Evolutionary conservation across 2,113 vertebrate species (phyloP), one percentile per base, ranked within the genome.

Genomic region (Ictalurus furcatus): DNA sequence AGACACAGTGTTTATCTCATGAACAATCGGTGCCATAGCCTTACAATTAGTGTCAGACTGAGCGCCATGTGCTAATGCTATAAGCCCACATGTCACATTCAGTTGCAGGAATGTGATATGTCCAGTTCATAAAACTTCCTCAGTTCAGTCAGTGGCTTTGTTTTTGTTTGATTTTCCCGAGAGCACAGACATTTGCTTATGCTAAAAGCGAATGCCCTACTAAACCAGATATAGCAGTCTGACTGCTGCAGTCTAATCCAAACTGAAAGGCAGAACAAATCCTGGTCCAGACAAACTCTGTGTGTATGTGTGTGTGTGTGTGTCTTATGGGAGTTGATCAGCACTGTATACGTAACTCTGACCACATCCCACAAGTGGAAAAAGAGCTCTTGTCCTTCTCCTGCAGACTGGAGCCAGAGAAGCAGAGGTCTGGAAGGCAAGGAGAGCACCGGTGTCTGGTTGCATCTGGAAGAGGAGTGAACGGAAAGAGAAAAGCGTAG

Each of bases 381-480:
- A 89, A 88, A 71, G 73, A 56, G 21, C 40, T 34, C 85, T 85
- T 88, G 83, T 89, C 61, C 58, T 78, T 48, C 58, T 76, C 61
- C 37, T 84, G 56, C 40, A 86, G 56, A 7, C 87, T 59, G 23
- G 58, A 84, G 78, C 44, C 76, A 65, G 56, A 74, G 67, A 82
- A 88, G 52, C n/a, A 82, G 83, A 73, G 88, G 85, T 84, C 83
- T 81, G 83, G 86, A 61, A 73, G n/a, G n/a, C 73, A 80, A 52
- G 85, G 21, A 87, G 83, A 73, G 28, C 59, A 40, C 65, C 67
- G 88, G 86, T 87, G 90, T 89, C 87, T 90, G 88, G 88, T 84
- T 85, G 71, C 90, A 34, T 40, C 85, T 89, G 67, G 69, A 65
- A 74, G 73, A 87, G 83, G 58, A 89, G 30, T 83, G 59, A 80